phyloP scores from a whole-genome alignment of 2,888 invertebrate genomes.

The Eristalinus sepulchralis region DNA sequence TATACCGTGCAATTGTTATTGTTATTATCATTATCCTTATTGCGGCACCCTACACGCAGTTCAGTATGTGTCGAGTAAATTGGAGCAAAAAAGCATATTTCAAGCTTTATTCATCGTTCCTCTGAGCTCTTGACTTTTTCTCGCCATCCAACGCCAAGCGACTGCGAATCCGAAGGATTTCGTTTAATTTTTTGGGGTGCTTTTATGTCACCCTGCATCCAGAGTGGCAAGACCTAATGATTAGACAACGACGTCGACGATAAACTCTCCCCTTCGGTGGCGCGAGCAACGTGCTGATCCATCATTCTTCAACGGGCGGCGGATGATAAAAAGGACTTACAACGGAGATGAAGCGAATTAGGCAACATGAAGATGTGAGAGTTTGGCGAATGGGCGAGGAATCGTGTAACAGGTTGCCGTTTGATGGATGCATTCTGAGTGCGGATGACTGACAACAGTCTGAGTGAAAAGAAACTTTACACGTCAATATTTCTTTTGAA shows the following conservation, averaged over 20 bases:
- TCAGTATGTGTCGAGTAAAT: constrained; percentile 27
- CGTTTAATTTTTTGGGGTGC: neutral
- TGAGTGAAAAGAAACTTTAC: neutral
- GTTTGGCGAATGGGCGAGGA: neutral
- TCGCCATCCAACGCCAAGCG: neutral
- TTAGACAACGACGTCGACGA: neutral
- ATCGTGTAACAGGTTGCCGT: constrained; percentile 26
- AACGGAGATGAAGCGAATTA: neutral
- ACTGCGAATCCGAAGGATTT: neutral
- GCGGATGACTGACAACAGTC: neutral
- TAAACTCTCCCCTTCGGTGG: neutral
- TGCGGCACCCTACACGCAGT: constrained; percentile 26
- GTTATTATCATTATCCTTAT: constrained; percentile 68
- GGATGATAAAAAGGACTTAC: neutral
- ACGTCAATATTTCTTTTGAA: neutral
- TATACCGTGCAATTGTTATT: constrained; percentile 62
- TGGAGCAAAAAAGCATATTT: constrained; percentile 49
- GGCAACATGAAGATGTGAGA: neutral
- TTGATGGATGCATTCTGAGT: neutral
- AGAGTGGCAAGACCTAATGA: constrained; percentile 12
- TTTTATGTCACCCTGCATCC: neutral
- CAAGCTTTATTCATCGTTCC: constrained; percentile 13
- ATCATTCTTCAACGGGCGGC: constrained; percentile 1
- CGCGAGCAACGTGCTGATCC: constrained; percentile 19
- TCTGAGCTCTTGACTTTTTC: neutral